phyloP scores from a whole-genome alignment of 2,113 vertebrate species.

The Polypterus bichir region DNA sequence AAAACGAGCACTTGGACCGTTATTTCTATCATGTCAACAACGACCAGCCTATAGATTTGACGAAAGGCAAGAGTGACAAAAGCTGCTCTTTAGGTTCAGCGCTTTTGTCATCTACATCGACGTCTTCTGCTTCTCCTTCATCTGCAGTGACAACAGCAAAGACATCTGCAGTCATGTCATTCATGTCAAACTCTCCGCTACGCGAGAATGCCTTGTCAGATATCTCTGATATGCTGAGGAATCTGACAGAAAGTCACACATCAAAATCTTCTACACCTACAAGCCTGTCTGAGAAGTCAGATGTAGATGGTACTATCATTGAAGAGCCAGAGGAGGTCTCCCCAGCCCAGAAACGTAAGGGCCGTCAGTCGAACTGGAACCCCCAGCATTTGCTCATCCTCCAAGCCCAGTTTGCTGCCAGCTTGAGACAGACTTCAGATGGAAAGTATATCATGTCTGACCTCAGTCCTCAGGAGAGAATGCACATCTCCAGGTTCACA shows the following conservation, averaged over 20 bases:
- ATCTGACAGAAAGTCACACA: slow-evolving; percentile 90
- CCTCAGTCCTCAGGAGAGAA: slow-evolving; percentile 95
- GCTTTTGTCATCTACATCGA: slow-evolving; percentile 74
- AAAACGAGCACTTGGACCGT: slow-evolving; percentile 81
- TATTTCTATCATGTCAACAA: slow-evolving; percentile 91
- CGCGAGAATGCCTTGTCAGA: slow-evolving; percentile 97
- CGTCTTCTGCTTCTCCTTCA: slow-evolving; percentile 78
- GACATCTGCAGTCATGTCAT: slow-evolving; percentile 86
- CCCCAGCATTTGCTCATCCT: slow-evolving; percentile 95
- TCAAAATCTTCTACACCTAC: slow-evolving; percentile 95
- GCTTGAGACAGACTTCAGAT: slow-evolving; percentile 84
- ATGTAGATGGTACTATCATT: slow-evolving; percentile 77
- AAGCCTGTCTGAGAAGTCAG: slow-evolving; percentile 89
- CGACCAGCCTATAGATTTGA: slow-evolving; percentile 97
- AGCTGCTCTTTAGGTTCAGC: slow-evolving; percentile 75
- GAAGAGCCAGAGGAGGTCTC: slow-evolving; percentile 87
- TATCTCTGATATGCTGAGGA: slow-evolving; percentile 97
- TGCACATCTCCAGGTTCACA: slow-evolving; percentile 97
- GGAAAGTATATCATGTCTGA: slow-evolving; percentile 96
- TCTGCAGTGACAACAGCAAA: slow-evolving; percentile 82
- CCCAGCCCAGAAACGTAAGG: slow-evolving; percentile 92
- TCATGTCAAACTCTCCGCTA: slow-evolving; percentile 90
- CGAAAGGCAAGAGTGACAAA: slow-evolving; percentile 88
- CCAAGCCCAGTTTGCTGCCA: slow-evolving; percentile 95
- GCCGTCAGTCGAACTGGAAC: slow-evolving; percentile 98